Percentiles rank a stretch among this genome's conserved stretches.
phyloP scores from a whole-genome alignment of 1,140 invertebrate species.

The Cherax destructor region DNA sequence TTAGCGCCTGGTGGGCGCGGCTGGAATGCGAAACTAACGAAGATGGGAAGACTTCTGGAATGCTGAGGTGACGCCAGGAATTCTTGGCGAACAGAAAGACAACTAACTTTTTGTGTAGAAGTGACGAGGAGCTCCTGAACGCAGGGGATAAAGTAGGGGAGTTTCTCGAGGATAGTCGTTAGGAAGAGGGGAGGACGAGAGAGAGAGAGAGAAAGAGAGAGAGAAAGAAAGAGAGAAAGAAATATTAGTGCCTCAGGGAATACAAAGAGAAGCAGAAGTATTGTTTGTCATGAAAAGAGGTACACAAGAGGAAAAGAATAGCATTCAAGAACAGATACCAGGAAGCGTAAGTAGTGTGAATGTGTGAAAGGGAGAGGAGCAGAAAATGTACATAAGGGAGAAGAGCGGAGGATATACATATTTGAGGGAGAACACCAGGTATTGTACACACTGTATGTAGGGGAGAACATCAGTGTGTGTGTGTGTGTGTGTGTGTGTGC shows the following conservation, averaged over 20 bases:
- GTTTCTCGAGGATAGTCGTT: neutral
- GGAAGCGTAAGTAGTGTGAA: too few species aligned
- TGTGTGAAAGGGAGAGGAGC: too few species aligned
- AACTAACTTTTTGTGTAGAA: neutral
- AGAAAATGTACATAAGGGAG: too few species aligned
- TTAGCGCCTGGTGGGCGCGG: neutral
- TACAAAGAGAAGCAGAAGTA: too few species aligned
- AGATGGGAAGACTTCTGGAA: neutral
- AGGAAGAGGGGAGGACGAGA: neutral
- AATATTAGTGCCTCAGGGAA: neutral
- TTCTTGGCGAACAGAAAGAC: neutral
- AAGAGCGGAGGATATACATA: too few species aligned
- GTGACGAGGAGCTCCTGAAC: neutral
- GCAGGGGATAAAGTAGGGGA: neutral
- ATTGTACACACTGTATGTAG: too few species aligned
- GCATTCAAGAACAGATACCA: too few species aligned
- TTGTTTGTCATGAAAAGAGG: neutral
- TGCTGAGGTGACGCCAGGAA: neutral
- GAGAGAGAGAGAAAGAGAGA: neutral
- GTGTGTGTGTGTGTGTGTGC: too few species aligned
- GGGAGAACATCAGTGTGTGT: too few species aligned
- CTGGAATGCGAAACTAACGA: neutral
- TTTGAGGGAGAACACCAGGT: too few species aligned
- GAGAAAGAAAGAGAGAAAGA: neutral
- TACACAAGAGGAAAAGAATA: too few species aligned